Conservation (phyloP, 2,888 invertebrate genomes). For the Tuta absoluta region DNA sequence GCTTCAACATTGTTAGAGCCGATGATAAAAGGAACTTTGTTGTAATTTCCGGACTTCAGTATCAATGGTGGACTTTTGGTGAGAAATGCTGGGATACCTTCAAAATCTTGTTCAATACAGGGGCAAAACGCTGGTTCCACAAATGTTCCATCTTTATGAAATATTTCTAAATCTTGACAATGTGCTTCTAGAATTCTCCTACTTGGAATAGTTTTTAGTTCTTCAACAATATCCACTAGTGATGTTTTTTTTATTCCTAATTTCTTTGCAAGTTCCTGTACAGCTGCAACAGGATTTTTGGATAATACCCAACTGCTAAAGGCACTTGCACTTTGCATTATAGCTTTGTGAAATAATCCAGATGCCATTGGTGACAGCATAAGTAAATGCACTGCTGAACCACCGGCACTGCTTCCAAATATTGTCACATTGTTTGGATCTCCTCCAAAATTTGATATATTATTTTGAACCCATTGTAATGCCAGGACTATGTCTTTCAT, state of each 20-base stretch:
- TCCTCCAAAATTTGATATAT: constrained; percentile 70
- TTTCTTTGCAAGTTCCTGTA: constrained; percentile 55
- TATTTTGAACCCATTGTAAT: constrained; percentile 70
- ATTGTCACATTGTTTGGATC: constrained; percentile 73
- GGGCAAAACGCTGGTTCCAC: constrained; percentile 38
- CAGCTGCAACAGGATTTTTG: constrained; percentile 59
- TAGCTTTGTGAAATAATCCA: constrained; percentile 73
- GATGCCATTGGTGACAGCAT: constrained; percentile 74
- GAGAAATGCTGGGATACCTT: constrained; percentile 69
- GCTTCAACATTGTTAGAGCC: constrained; percentile 69
- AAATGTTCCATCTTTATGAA: constrained; percentile 35
- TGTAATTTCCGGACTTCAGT: constrained; percentile 66
- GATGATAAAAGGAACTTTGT: constrained; percentile 71
- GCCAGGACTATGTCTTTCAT: constrained; percentile 73
- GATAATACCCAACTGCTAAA: constrained; percentile 66
- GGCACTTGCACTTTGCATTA: constrained; percentile 71
- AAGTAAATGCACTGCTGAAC: constrained; percentile 70
- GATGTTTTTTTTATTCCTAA: constrained; percentile 54
- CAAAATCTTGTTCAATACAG: constrained; percentile 69
- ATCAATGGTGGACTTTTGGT: constrained; percentile 63
- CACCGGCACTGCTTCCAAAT: constrained; percentile 74
- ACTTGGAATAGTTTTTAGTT: constrained; percentile 52
- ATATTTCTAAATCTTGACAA: constrained; percentile 34
- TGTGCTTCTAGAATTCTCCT: constrained; percentile 52
- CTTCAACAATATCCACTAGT: constrained; percentile 61